Conservation (phyloP, 2,797 vertebrate species). For the Peromyscus aztecus region DNA sequence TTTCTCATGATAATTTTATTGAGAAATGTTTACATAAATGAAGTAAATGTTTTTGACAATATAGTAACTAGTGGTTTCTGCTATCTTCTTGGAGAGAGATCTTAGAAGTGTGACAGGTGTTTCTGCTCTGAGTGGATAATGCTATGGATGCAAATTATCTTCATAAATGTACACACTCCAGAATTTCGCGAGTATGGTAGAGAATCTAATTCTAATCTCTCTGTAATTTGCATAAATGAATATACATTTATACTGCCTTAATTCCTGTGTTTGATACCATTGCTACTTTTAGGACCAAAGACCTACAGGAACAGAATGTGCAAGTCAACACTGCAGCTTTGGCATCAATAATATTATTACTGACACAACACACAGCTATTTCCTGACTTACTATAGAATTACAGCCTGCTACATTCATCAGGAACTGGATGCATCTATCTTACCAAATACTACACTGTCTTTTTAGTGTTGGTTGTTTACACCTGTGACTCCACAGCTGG, state of each 20-base stretch:
- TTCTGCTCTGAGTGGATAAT: not conserved
- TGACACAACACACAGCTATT: not conserved
- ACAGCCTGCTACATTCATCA: not conserved
- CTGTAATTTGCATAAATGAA: constrained; percentile 12
- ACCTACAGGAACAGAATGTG: not conserved
- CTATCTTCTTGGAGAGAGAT: not conserved
- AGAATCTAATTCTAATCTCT: not conserved
- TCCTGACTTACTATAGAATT: not conserved
- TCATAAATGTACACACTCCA: not conserved
- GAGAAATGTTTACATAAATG: constrained; percentile 29
- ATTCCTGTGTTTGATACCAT: not conserved
- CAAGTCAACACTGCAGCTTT: not conserved
- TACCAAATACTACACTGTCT: not conserved
- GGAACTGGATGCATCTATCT: not conserved
- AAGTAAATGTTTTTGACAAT: not conserved
- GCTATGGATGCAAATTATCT: not conserved
- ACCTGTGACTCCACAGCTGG: not conserved
- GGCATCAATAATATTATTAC: not conserved
- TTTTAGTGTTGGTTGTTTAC: not conserved
- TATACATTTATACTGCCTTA: not conserved
- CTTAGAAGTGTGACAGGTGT: not conserved
- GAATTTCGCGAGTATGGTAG: not conserved
- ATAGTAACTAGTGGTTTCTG: not conserved
- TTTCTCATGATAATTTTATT: constrained; percentile 14
- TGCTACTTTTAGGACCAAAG: not conserved